These are phyloP conservation scores for Halcyon smyrnensis DNA, from an alignment of 2,797 vertebrate genomes.

Conservation along the genomic window DNA sequence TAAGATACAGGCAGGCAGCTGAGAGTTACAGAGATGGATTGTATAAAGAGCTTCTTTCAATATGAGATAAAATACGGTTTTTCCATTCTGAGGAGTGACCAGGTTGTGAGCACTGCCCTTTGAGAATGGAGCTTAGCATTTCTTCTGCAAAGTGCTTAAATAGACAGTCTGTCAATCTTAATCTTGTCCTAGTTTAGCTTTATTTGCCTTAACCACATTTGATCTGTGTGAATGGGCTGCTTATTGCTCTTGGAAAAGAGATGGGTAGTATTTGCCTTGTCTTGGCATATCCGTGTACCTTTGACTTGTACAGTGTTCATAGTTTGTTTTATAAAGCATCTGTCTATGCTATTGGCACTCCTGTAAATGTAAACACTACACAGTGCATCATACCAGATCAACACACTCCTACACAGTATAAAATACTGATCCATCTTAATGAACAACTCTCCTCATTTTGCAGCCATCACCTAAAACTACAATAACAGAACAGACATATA, in stretches of 20 bases:
- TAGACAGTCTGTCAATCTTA: not conserved
- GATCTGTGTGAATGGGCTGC: not conserved
- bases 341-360: not conserved
- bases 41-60: not conserved
- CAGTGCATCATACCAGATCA: not conserved
- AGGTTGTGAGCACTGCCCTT: not conserved
- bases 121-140: not conserved
- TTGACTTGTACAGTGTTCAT: not conserved
- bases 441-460: not conserved
- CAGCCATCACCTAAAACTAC: not conserved
- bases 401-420: not conserved
- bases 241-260: slow-evolving; percentile 10
- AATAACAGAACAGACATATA: not conserved
- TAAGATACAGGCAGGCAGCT: not conserved
- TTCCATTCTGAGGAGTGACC: not conserved
- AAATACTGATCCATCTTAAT: not conserved
- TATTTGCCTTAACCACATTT: slow-evolving; percentile 32
- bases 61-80: not conserved
- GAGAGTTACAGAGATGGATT: not conserved
- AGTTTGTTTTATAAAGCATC: slow-evolving; percentile 32
- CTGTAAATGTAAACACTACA: slow-evolving; percentile 9
- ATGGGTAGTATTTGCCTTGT: not conserved
- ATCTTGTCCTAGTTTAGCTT: slow-evolving; percentile 22
- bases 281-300: not conserved
- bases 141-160: not conserved